Evolutionary conservation across 2,113 vertebrate species (phyloP).

Genomic region (Carlito syrichta): DNA sequence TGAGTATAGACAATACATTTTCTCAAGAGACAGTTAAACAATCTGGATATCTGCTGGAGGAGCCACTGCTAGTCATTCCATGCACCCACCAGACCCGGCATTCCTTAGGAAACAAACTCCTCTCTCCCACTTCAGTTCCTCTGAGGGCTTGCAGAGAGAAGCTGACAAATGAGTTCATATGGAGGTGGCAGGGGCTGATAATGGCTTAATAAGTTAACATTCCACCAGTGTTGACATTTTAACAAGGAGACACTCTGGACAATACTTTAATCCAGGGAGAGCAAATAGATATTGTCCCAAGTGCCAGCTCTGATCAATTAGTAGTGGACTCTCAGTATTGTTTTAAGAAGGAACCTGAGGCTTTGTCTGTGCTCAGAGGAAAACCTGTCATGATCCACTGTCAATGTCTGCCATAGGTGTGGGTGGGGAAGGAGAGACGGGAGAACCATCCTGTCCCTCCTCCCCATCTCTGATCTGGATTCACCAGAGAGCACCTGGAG

Average conservation of each 20-base stretch:
- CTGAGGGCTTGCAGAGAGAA: background rate
- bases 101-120: background rate
- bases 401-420: background rate
- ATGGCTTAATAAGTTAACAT: slow-evolving; percentile 15
- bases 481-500: background rate
- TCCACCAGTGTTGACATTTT: slow-evolving; percentile 34
- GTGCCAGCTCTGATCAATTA: background rate
- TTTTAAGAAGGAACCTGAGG: background rate
- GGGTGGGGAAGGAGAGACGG: background rate
- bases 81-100: background rate
- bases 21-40: background rate
- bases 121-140: background rate
- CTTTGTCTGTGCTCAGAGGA: background rate
- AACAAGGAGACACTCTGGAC: slow-evolving; percentile 7
- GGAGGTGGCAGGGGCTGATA: background rate
- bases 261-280: background rate
- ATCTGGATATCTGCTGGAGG: background rate
- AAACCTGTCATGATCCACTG: background rate
- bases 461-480: background rate
- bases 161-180: slow-evolving; percentile 36
- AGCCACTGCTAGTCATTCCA: background rate
- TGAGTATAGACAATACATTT: background rate
- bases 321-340: background rate
- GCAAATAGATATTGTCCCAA: background rate
- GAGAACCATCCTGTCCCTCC: background rate